These are phyloP conservation scores for Drosophila nigritarsus DNA, from an alignment of 2,888 invertebrate genomes.

Conservation along the genomic window DNA sequence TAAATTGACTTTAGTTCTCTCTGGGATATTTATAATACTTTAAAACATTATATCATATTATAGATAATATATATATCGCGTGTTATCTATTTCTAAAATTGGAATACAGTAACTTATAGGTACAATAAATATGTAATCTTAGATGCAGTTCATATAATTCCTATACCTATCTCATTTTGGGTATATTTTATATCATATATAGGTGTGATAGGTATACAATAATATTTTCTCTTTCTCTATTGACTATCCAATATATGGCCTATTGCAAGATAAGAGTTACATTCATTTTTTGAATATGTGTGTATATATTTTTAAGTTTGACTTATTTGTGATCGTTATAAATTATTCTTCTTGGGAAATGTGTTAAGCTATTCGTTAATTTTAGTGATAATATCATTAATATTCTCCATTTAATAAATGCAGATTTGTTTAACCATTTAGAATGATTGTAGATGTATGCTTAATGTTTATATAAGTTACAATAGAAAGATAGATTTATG, in stretches of 20 bases:
- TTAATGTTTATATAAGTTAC: not conserved
- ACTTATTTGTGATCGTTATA: not conserved
- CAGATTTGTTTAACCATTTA: not conserved
- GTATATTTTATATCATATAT: not conserved
- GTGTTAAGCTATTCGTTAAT: not conserved
- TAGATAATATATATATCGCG: not conserved
- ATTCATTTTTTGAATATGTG: not conserved
- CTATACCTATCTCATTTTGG: accelerated
- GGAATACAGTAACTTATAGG: not conserved
- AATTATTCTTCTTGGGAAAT: not conserved
- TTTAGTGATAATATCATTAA: not conserved
- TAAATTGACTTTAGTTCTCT: not conserved
- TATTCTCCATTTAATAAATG: not conserved
- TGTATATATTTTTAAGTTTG: not conserved
- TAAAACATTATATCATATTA: not conserved
- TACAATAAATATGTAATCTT: not conserved
- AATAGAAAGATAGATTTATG: not conserved
- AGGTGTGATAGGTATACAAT: not conserved
- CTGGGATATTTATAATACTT: not conserved
- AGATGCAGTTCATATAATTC: not conserved
- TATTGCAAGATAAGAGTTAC: not conserved
- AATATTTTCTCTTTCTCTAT: not conserved
- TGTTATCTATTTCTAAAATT: not conserved
- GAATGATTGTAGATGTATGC: not conserved
- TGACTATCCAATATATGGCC: not conserved